Conservation (phyloP, 2,888 invertebrate genomes). For the Drosophila prolongata region DNA sequence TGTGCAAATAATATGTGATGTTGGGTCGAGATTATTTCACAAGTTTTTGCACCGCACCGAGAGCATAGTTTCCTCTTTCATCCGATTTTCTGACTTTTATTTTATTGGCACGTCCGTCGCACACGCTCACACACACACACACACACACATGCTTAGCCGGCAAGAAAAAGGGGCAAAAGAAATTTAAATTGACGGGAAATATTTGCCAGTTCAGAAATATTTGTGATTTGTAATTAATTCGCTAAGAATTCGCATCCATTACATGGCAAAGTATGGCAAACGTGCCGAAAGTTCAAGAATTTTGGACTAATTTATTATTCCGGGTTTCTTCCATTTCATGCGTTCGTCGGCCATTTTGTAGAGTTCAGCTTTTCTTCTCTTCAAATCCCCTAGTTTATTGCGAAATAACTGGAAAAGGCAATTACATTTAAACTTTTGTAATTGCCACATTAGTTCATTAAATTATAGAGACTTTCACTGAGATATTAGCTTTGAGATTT, state of each 20-base stretch:
- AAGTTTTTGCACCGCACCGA: slow-evolving; percentile 55
- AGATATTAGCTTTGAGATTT: not conserved
- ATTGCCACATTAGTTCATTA: slow-evolving; percentile 1
- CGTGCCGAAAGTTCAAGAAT: slow-evolving; percentile 24
- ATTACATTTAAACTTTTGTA: slow-evolving; percentile 1
- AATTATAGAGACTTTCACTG: not conserved
- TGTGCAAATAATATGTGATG: slow-evolving; percentile 12
- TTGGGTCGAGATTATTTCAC: slow-evolving; percentile 64
- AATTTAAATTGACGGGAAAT: slow-evolving; percentile 23
- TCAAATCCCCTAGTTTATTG: not conserved
- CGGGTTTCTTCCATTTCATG: slow-evolving; percentile 12
- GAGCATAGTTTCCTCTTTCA: slow-evolving; percentile 37
- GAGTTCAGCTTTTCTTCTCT: slow-evolving; percentile 3
- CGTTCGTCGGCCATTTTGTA: slow-evolving; percentile 26
- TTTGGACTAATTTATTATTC: slow-evolving; percentile 20
- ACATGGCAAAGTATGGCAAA: slow-evolving; percentile 3
- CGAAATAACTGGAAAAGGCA: slow-evolving; percentile 4
- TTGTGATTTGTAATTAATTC: slow-evolving; percentile 36
- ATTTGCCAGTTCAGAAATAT: slow-evolving; percentile 18
- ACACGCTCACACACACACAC: slow-evolving; percentile 16
- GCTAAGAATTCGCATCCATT: slow-evolving; percentile 9
- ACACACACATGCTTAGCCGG: slow-evolving; percentile 54
- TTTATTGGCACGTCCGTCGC: slow-evolving; percentile 49
- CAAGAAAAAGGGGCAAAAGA: slow-evolving; percentile 29
- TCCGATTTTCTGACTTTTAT: not conserved